A percentile compares a stretch with the other conserved stretches of the same genome.
Evolutionary conservation across 2,113 vertebrate species (phyloP).

Genomic region (Dipodomys ordii): DNA sequence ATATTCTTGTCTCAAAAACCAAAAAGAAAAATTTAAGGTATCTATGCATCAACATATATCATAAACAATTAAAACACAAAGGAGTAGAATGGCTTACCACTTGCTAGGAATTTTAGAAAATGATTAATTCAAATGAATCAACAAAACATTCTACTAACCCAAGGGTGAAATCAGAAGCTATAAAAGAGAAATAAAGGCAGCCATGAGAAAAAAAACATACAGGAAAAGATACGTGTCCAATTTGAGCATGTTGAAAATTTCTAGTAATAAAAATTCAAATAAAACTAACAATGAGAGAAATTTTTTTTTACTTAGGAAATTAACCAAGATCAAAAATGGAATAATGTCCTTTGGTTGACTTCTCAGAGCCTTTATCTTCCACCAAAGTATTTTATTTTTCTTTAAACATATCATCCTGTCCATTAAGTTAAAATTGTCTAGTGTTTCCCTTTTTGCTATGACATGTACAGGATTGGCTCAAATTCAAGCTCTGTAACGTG

Average conservation of each 20-base stretch:
- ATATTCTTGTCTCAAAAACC: not conserved
- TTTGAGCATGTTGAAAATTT: not conserved
- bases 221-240: slow-evolving; percentile 28
- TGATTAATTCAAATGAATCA: not conserved
- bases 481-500: not conserved
- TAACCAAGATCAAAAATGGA: not conserved
- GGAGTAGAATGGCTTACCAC: not conserved
- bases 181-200: not conserved
- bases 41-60: not conserved
- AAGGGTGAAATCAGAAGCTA: slow-evolving; percentile 20
- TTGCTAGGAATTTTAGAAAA: not conserved
- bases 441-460: not conserved
- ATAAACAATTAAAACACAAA: slow-evolving; percentile 21
- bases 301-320: not conserved
- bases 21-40: not conserved
- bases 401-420: not conserved
- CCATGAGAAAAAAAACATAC: not conserved
- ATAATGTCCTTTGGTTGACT: not conserved
- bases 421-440: slow-evolving; percentile 34
- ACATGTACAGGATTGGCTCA: not conserved
- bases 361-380: not conserved
- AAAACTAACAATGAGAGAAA: not conserved
- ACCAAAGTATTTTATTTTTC: slow-evolving; percentile 18
- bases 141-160: not conserved
- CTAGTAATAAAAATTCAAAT: slow-evolving; percentile 30